Base-by-base conservation (phyloP, 2,888 invertebrate genomes). In the Lasioglossum zephyrum region DNA sequence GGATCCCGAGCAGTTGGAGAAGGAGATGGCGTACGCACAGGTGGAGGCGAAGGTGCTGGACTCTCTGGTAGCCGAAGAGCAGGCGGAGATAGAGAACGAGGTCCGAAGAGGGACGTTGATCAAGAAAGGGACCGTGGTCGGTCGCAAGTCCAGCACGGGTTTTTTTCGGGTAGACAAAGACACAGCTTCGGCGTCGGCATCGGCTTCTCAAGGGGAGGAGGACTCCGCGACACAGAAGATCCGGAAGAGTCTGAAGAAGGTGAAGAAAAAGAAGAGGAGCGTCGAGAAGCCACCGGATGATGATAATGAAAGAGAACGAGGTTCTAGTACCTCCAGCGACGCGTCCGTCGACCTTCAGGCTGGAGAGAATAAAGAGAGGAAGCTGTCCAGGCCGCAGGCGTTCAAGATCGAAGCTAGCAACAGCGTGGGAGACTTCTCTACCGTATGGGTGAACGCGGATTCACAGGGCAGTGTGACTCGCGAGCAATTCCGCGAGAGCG, bases 31-130 rank as follows among this genome's bases (percentile, higher is more conserved):
- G 0, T 91, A 94, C 6, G 94, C 94, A 0, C 94, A 94, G 44
- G 94, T 93, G 0, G 94, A 95, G 77, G 94, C 94, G 0, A 93
- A 94, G 53, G 95, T 94, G 0, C 80, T 95, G 73, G 95, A 95
- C 77, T 93, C 80, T 69, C 84, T 95, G 9, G 94, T 95, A 0
- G 95, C 95, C 0, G 93, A 95, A 47, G 95, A 95, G 44, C 94
- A 95, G 76, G 94, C 95, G 0, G 94, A 95, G 76, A 92, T 95
- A 26, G 94, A 94, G 82, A 93, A 92, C 9, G 94, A 94, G 66
- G 92, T 90, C 0, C 88, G 93, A 5, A 90, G 89, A 57, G 94
- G 94, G 0, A 94, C 94, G 4, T 77, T 93, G 39, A 81, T 91
- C 5, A 92, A 87, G 70, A 92, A 90, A 9, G 83, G 90, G 0